Conservation (phyloP, 2,797 vertebrate genomes). For the Ctenochaetus hawaiiensis region DNA sequence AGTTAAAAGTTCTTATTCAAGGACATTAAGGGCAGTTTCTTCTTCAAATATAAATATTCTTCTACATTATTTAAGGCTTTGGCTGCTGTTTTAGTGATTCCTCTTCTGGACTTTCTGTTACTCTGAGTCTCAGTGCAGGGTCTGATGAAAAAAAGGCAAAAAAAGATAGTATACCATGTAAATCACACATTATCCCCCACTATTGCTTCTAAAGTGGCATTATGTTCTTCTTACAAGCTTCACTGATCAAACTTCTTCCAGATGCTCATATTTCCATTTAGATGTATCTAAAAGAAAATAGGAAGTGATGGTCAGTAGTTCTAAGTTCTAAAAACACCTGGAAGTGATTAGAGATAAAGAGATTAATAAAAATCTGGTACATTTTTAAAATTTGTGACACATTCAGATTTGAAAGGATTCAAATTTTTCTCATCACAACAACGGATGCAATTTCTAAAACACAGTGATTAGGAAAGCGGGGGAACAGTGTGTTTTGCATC, state of each 20-base stretch:
- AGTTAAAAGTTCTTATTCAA: neutral
- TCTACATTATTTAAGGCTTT: neutral
- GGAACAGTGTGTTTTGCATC: neutral
- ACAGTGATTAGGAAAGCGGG: conserved; percentile 5
- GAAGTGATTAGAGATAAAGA: neutral
- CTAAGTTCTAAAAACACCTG: neutral
- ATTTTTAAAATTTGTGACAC: neutral
- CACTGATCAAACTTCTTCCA: neutral
- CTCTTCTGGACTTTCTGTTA: neutral
- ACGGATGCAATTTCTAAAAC: neutral
- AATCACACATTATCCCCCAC: neutral
- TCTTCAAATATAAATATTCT: neutral
- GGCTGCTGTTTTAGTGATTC: neutral
- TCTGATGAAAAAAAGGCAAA: conserved; percentile 4
- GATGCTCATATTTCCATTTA: neutral
- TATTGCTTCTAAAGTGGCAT: neutral
- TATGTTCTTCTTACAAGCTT: neutral
- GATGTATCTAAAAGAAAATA: neutral
- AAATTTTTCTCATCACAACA: neutral
- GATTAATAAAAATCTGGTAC: no score
- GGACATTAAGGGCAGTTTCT: neutral
- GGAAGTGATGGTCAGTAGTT: neutral
- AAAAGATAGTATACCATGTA: neutral
- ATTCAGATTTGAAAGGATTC: neutral
- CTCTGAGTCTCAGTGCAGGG: neutral